Base-by-base conservation (phyloP, 2,888 invertebrate species). In the Rosalia funebris region DNA sequence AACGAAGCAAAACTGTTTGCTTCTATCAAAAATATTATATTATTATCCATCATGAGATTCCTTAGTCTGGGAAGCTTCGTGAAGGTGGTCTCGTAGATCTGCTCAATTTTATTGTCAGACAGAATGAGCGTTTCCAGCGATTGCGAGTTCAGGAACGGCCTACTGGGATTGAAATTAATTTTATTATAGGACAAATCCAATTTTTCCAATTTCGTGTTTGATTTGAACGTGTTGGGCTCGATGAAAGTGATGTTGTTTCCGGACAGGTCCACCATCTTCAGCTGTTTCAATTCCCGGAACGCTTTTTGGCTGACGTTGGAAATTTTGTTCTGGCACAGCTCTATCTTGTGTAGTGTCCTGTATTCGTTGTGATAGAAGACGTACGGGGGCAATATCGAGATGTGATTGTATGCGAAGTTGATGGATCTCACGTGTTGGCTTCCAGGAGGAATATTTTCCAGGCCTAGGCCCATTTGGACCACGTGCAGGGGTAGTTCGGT, bases 51-150 rank as follows among this genome's bases (percentile, higher is more conserved):
- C 25, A 25, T 25, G 4, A 25, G 7, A 56, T 75, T 73, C 48
- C 72, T 74, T 37, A 81, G 64, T 62, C 78, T 78, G 1, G 78
- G 77, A 19, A 81, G 25, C 10, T 76, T 78, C 12, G 75, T 59
- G 57, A 81, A 81, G 11, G 77, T 80, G 2, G 75, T 59, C 52
- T 77, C 77, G 66, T 75, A 78, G 42, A 81, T 72, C 55, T 79
- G 75, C 12, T 75, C 76, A 45, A 81, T 77, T 39, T 66, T 63
- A 60, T 81, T 81, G 15, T 77, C 67, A 1, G 77, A 67, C 36
- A 81, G 57, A n/a, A 79, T 69, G 19, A 81, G 63, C 2, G 77
- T 76, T 52, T 77, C 74, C 47, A 81, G 46, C 3, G 78, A 74
- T 7, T 68, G 63, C 1, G 79, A 80, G 20, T 75, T 67, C 14